Evolutionary conservation across 2,797 vertebrate genomes (phyloP).

Genomic region (Acanthiza pusilla): DNA sequence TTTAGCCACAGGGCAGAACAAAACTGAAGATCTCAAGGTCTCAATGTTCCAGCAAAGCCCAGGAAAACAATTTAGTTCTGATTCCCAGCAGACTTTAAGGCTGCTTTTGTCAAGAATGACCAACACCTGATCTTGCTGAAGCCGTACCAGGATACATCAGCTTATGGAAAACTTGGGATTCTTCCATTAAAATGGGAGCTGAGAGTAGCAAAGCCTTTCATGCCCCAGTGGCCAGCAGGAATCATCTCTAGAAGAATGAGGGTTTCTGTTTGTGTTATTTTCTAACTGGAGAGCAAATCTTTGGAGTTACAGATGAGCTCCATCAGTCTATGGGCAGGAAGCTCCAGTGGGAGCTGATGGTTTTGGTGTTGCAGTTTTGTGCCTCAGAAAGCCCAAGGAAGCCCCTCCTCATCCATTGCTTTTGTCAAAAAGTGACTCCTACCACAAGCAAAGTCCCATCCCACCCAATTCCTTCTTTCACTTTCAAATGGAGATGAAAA

Average conservation of each 20-base stretch:
- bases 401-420: fast-evolving
- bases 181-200: background rate
- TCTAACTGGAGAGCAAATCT: background rate
- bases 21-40: background rate
- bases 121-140: background rate
- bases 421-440: background rate
- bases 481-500: no score
- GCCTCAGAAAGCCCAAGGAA: background rate
- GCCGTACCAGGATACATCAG: background rate
- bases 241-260: background rate
- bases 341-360: background rate
- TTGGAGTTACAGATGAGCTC: background rate
- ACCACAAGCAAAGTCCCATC: fast-evolving
- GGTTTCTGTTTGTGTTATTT: background rate
- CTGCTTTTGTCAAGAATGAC: background rate
- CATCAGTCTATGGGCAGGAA: background rate
- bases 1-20: background rate
- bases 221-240: background rate
- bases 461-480: background rate
- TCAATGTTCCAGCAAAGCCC: background rate
- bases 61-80: background rate
- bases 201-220: background rate
- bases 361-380: background rate
- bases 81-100: background rate
- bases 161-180: background rate